Evolutionary conservation across 2,113 vertebrate species (phyloP), one percentile per base, ranked within the genome.

Genomic region (Scomber scombrus): DNA sequence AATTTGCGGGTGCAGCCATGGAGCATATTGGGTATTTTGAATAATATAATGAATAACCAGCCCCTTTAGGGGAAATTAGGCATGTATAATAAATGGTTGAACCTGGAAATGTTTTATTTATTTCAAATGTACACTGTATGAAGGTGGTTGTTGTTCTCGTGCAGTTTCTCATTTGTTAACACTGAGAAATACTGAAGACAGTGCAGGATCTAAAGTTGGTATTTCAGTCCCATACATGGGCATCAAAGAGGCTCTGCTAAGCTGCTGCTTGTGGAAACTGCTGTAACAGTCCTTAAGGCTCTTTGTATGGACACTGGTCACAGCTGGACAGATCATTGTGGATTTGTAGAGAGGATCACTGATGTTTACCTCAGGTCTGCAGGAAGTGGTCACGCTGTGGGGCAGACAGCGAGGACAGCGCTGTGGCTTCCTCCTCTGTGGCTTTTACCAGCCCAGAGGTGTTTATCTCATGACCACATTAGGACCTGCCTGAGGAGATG

Each of bases 381-480:
- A 72, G 76, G 68, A 67, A 69, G 45, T 23, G 55, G 46, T 54
- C 62, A 61, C 11, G 54, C 26, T 31, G 45, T 40, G 34, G 31
- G 6, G 6, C 34, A 40, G 34, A 40, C 7, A 52, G 31, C 0
- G 51, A 65, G 29, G 56, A 14, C 29, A 66, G 21, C 0, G 1
- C 62, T 15, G 18, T n/a, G 47, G 76, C 26, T 66, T 49, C 78
- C 75, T 75, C 71, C 79, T 69, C n/a, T 71, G 71, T 60, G 86
- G 71, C 51, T 80, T 80, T 34, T 69, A 3, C 1, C 1, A 26
- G 19, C 18, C 46, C 55, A 55, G 52, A 71, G 46, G 50, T 26
- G 56, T 60, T 75, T 55, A 66, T 57, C 2, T 67, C 12, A 19
- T 47, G 19, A 21, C 63, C 2, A 3, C 21, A 1, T 16, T 45